A percentile compares a stretch with the other conserved stretches of the same genome.
Conservation (phyloP, 2,113 vertebrate species). For the Oncorhynchus kisutch region DNA sequence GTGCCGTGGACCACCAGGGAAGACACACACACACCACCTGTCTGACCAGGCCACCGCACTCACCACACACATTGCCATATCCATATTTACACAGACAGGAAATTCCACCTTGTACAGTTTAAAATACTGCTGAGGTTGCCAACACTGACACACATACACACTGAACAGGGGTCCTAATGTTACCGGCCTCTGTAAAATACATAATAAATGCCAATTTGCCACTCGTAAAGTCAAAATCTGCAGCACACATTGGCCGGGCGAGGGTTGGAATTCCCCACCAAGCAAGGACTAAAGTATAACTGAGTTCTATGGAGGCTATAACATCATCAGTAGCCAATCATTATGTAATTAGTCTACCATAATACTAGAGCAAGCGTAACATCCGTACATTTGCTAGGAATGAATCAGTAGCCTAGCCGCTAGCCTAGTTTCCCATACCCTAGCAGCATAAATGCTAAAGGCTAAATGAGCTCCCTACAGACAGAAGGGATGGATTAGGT, state of each 20-base stretch:
- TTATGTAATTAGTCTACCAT: background rate
- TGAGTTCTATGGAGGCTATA: background rate
- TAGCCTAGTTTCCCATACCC: no score
- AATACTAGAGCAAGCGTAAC: background rate
- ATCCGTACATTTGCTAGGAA: no score
- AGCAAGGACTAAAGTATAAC: constrained; percentile 39
- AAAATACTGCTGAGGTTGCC: no score
- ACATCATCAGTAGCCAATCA: background rate
- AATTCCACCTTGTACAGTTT: constrained; percentile 10
- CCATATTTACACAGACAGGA: no score
- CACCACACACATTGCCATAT: background rate
- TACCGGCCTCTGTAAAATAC: constrained; percentile 36
- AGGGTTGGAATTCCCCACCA: constrained; percentile 29
- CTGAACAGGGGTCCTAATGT: constrained; percentile 15
- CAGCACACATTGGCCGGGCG: constrained; percentile 13
- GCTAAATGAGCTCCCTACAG: no score
- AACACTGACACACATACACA: background rate
- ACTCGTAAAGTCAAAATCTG: constrained; percentile 49
- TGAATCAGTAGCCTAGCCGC: no score
- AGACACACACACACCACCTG: constrained; percentile 61
- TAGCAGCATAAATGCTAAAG: no score
- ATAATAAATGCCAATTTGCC: constrained; percentile 57
- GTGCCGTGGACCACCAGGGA: constrained; percentile 62
- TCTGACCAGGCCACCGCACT: constrained; percentile 35
- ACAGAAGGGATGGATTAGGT: no score